Evolutionary conservation across 2,797 vertebrate genomes (phyloP).

Genomic region (Oceanodroma leucorhoa): DNA sequence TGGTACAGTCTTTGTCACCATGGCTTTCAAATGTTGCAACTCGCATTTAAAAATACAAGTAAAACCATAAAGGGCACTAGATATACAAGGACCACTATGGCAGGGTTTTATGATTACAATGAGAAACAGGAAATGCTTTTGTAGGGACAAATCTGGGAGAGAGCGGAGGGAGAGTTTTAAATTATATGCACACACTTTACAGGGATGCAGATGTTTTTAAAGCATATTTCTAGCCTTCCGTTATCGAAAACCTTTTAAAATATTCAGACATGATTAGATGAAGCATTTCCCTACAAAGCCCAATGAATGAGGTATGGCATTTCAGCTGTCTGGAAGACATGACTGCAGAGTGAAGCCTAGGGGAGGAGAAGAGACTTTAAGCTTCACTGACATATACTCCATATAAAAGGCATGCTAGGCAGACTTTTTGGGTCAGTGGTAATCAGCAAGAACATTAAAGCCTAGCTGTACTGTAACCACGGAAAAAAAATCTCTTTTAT

Average conservation of each 20-base stretch:
- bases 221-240: neutral
- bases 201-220: conserved; percentile 22
- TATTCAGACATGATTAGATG: conserved; percentile 65
- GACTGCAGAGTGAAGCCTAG: conserved; percentile 61
- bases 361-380: conserved; percentile 67
- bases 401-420: conserved; percentile 60
- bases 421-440: conserved; percentile 69
- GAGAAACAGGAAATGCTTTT: neutral
- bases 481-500: conserved; percentile 45
- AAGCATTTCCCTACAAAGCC: conserved; percentile 51
- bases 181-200: neutral
- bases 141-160: neutral
- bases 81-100: neutral
- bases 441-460: conserved; percentile 67
- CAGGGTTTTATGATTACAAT: neutral
- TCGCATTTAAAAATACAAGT: neutral
- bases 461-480: conserved; percentile 42
- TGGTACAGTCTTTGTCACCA: neutral
- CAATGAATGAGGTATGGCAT: conserved; percentile 50
- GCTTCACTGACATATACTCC: conserved; percentile 59
- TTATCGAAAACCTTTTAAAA: conserved; percentile 51
- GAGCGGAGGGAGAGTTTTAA: neutral
- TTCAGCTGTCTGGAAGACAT: conserved; percentile 61
- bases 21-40: neutral
- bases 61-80: neutral